These are phyloP conservation scores for Cheilosia variabilis DNA, from an alignment of 2,888 invertebrate genomes.

Conservation along the genomic window DNA sequence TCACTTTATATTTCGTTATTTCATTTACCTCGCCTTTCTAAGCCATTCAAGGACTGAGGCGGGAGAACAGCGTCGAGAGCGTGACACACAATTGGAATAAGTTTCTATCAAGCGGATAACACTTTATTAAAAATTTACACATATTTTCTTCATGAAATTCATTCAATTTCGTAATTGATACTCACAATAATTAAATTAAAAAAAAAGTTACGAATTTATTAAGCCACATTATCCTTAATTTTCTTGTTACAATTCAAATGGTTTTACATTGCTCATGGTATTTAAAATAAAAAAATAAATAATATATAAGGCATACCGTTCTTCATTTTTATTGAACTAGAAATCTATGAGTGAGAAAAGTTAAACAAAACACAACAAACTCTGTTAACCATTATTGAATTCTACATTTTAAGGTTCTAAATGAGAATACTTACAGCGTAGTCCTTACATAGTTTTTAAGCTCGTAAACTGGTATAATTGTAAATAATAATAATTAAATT, in stretches of 20 bases:
- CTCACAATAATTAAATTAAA: not conserved
- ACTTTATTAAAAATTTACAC: too few relatives aligned
- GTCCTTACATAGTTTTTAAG: conserved; percentile 49
- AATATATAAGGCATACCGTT: not conserved
- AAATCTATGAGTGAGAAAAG: conserved; percentile 73
- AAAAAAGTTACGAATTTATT: conserved; percentile 43
- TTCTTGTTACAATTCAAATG: conserved; percentile 14
- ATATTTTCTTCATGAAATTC: too few relatives aligned
- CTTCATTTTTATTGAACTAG: conserved; percentile 47
- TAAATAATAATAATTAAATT: conserved; percentile 35
- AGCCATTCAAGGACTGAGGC: conserved; percentile 56
- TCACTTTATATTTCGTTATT: conserved; percentile 64
- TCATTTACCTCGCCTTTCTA: conserved; percentile 31
- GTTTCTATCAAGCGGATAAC: conserved; percentile 20
- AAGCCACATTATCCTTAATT: not conserved
- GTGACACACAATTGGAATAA: conserved; percentile 22
- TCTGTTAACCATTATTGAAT: conserved; percentile 31
- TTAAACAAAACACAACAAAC: conserved; percentile 30
- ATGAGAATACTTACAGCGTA: conserved; percentile 33
- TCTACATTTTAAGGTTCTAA: conserved; percentile 49
- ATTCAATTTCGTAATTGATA: not conserved
- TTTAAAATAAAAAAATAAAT: not conserved
- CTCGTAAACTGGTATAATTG: conserved; percentile 34
- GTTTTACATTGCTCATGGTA: conserved; percentile 52
- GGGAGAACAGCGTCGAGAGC: conserved; percentile 13